These are phyloP conservation scores for Gadopsis marmoratus DNA, from an alignment of 2,797 vertebrate genomes.

Conservation along the genomic window DNA sequence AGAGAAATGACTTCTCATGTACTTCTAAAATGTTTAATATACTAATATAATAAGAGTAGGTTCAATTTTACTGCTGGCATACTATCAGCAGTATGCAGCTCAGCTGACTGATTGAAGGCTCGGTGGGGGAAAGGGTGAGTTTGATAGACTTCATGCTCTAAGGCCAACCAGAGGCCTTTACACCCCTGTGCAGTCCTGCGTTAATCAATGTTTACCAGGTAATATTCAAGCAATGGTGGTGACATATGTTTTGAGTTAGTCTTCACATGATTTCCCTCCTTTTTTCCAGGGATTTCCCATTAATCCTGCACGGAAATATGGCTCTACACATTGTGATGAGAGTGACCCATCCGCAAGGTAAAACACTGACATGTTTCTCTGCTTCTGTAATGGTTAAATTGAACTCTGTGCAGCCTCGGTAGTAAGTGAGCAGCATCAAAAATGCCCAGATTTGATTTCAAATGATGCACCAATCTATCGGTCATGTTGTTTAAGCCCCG, in stretches of 20 bases:
- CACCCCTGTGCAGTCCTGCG: not conserved
- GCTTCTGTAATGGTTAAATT: not conserved
- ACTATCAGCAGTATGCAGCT: not conserved
- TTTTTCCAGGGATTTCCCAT: slow-evolving; percentile 58
- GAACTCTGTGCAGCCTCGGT: not conserved
- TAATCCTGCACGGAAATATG: slow-evolving; percentile 58
- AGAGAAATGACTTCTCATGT: not conserved
- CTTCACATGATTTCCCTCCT: not conserved
- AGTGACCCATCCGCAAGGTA: slow-evolving; percentile 56
- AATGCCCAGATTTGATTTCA: not conserved
- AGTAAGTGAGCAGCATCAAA: not conserved
- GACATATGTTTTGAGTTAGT: not conserved
- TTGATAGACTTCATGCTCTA: not conserved
- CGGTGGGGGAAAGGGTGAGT: not conserved
- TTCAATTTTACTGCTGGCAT: not conserved
- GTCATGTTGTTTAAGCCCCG: not conserved
- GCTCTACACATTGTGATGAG: slow-evolving; percentile 69
- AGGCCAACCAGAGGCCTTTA: not conserved
- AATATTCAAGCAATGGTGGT: not conserved
- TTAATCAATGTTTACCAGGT: no score
- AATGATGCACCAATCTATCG: not conserved
- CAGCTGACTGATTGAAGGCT: slow-evolving; percentile 8
- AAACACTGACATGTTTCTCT: not conserved
- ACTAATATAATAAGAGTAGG: not conserved
- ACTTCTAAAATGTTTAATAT: not conserved